Conservation (phyloP, 2,888 invertebrate species). For the Pseudanteris insignis region DNA sequence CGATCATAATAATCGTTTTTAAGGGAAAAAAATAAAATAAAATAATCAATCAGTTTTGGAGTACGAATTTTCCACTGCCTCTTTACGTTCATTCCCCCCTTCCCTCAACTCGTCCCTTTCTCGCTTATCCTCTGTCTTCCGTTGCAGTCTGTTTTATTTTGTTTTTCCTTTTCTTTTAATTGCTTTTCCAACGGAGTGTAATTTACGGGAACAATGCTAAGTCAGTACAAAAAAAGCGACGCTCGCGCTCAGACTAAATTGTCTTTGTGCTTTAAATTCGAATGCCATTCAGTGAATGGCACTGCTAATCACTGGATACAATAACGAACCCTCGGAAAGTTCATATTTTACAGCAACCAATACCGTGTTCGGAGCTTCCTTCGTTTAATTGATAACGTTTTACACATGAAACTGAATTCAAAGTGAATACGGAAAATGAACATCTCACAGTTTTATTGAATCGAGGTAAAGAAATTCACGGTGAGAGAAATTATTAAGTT, state of each 20-base stretch:
- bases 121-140: no score
- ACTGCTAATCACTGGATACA: background rate
- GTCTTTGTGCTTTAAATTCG: background rate
- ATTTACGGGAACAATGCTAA: background rate
- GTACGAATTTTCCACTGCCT: no score
- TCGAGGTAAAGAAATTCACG: no score
- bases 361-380: background rate
- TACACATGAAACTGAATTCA: no score
- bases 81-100: no score
- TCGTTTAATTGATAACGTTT: no score
- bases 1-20: no score
- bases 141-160: background rate
- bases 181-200: background rate
- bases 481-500: no score
- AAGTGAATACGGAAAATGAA: background rate
- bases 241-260: no score
- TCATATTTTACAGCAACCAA: background rate
- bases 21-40: no score
- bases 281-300: background rate
- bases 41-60: no score
- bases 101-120: no score
- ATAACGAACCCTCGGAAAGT: background rate
- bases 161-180: background rate
- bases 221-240: background rate
- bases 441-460: background rate